A percentile compares a stretch with the other conserved stretches of the same genome.
phyloP scores from a whole-genome alignment of 2,888 invertebrate genomes.

The Conus canariensis region DNA sequence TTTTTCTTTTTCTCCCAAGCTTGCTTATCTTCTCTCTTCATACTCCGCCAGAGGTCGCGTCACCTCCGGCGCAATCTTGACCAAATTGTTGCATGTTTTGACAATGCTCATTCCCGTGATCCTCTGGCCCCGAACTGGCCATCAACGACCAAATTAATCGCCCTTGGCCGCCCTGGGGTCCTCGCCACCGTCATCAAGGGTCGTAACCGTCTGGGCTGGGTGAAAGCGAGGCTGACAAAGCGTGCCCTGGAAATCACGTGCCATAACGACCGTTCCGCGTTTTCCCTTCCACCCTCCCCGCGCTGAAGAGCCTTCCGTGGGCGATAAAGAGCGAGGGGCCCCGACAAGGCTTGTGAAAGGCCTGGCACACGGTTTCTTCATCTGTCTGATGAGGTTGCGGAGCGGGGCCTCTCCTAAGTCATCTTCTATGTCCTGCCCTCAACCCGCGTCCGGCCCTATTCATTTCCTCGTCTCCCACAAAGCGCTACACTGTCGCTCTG shows the following conservation, averaged over 20 bases:
- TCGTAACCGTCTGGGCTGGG: conserved; percentile 19
- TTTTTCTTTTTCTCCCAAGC: neutral
- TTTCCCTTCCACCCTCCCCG: neutral
- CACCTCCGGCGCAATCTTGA: conserved; percentile 27
- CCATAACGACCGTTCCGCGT: conserved; percentile 1
- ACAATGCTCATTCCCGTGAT: neutral
- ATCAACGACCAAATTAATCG: conserved; percentile 19
- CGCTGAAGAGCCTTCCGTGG: conserved; percentile 17
- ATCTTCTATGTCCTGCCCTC: neutral
- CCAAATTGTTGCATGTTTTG: conserved; percentile 29
- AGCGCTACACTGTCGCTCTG: neutral
- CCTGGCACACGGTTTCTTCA: conserved; percentile 26
- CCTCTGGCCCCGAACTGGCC: neutral
- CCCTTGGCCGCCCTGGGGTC: neutral
- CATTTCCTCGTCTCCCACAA: neutral
- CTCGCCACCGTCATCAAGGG: neutral
- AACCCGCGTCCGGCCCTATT: neutral
- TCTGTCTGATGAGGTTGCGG: conserved; percentile 10
- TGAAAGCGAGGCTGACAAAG: neutral
- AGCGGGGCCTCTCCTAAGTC: neutral
- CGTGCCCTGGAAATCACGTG: neutral
- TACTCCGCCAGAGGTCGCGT: neutral
- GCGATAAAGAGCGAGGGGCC: conserved; percentile 6
- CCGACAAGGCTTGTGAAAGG: neutral
- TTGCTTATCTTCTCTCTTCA: neutral